Evolutionary conservation across 2,797 vertebrate species (phyloP).

Genomic region (Antennarius maculatus): DNA sequence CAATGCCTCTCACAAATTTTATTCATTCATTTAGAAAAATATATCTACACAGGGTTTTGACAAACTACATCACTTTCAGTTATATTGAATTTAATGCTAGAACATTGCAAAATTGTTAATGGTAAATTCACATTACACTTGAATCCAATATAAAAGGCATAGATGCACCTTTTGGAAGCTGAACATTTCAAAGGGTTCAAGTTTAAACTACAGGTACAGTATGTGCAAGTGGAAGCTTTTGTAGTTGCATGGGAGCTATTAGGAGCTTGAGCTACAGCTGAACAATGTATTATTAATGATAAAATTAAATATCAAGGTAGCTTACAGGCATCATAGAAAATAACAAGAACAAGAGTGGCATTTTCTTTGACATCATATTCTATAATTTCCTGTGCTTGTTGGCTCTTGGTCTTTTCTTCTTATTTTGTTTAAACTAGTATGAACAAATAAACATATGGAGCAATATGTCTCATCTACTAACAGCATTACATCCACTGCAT

Average conservation of each 20-base stretch:
- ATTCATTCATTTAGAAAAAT: constrained; percentile 12
- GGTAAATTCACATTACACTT: constrained; percentile 12
- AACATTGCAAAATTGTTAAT: constrained; percentile 3
- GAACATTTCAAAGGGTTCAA: background rate
- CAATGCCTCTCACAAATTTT: constrained; percentile 2
- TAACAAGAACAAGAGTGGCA: background rate
- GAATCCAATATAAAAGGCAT: constrained; percentile 2
- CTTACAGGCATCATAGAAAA: background rate
- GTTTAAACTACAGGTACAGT: background rate
- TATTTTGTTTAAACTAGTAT: background rate
- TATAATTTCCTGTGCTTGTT: background rate
- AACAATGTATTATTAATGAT: background rate
- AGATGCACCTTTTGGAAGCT: background rate
- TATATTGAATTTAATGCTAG: constrained; percentile 17
- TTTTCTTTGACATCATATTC: background rate
- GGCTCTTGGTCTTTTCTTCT: background rate
- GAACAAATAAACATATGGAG: constrained; percentile 12
- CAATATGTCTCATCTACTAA: background rate
- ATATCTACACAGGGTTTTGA: constrained; percentile 13
- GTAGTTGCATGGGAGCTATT: background rate
- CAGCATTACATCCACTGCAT: background rate
- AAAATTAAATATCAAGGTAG: background rate
- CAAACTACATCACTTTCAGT: constrained; percentile 10
- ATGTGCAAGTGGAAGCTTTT: background rate
- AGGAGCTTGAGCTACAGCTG: background rate